Evolutionary conservation across 2,888 invertebrate genomes (phyloP), one percentile per base, ranked within the genome.

Genomic region (Dynastes tityus): DNA sequence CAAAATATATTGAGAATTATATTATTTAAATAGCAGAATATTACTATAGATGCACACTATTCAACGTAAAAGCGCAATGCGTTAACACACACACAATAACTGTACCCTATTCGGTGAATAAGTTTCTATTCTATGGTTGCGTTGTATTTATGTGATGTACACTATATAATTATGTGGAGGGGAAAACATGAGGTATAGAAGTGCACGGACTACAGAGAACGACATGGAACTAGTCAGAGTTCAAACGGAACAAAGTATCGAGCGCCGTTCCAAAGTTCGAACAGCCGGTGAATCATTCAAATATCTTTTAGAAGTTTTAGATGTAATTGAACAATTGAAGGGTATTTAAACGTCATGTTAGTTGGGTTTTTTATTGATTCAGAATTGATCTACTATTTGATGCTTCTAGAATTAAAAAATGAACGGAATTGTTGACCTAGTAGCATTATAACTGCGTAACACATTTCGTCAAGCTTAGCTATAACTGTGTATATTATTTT

Each of bases 131-230:
- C 22, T 29, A 4, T 16, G 16, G 5, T n/a, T 53, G n/a, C 27
- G 53, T 71, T 58, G 11, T 73, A 40, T 58, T 58, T 73, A 73
- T 73, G 58, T 73, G 37, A 37, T 55, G 37, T 55, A 37, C 67
- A 49, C 49, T 45, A 22, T 45, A 67, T 16, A 67, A 45, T 67
- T 45, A 49, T 67, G 32, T 67, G 67, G 67, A 22, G 67, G 55
- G n/a, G 55, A 55, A 37, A 32, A 71, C 55, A 55, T 22, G 53
- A 58, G 32, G 32, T 29, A n/a, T 45, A 49, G 8, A 6, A 37
- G 37, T 37, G 37, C 6, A 45, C 11, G 9, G 29, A 58, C 55
- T 37, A 27, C 13, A 58, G 22, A 5, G 53, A 9, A 53, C 58
- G 58, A 73, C 40, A 27, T 58, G 58, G 37, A 11, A 37, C 73